These are phyloP conservation scores for Pardosa pseudoannulata DNA, from an alignment of 2,888 invertebrate species.

Conservation along the genomic window DNA sequence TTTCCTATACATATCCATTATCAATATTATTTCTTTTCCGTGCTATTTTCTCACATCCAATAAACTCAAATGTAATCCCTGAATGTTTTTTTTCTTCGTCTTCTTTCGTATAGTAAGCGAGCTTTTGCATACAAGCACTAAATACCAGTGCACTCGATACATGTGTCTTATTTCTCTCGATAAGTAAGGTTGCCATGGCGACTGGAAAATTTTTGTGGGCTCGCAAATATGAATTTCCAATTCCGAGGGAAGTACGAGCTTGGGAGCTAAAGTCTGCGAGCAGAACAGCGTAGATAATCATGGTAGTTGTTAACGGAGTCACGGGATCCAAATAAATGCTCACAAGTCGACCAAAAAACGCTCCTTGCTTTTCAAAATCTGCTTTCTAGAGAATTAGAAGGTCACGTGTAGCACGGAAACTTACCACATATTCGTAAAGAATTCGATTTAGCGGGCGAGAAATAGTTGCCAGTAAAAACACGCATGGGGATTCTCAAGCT, in stretches of 20 bases:
- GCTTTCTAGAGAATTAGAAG: not conserved
- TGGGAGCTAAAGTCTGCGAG: too few species aligned
- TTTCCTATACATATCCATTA: not conserved
- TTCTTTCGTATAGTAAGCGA: not conserved
- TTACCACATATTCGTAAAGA: not conserved
- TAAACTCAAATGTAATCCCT: not conserved
- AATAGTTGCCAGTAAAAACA: too few species aligned
- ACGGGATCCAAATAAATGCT: not conserved
- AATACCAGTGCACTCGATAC: slow-evolving; percentile 1
- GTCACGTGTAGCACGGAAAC: not conserved
- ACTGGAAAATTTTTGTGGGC: not conserved
- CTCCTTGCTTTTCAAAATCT: not conserved
- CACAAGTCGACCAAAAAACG: not conserved
- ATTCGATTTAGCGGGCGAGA: not conserved
- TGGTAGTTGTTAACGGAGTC: not conserved
- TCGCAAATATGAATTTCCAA: slow-evolving; percentile 22
- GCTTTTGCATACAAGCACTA: slow-evolving; percentile 4
- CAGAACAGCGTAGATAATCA: not conserved
- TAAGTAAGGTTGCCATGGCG: slow-evolving; percentile 14
- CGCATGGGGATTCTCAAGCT: too few species aligned
- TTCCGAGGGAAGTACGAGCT: not conserved
- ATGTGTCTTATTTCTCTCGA: slow-evolving; percentile 2
- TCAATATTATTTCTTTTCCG: not conserved
- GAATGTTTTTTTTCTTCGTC: not conserved
- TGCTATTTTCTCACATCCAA: not conserved